Evolutionary conservation across 2,797 vertebrate genomes (phyloP), one percentile per base, ranked within the genome.

Genomic region (Diceros bicornis): DNA sequence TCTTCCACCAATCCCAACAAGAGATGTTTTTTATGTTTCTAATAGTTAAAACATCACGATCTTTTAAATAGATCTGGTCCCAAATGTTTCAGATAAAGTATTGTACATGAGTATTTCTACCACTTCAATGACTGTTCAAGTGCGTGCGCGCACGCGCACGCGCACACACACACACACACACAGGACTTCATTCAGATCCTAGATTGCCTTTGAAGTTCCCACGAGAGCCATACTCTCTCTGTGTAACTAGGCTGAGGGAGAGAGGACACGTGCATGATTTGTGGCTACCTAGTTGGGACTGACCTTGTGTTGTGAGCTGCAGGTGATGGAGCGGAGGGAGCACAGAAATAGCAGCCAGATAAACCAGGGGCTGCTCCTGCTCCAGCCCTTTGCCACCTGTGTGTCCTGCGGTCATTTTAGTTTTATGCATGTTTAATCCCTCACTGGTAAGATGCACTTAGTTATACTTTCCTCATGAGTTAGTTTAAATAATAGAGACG

Each of bases 341-440:
- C 0, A 2, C 5, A 18, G 55, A 25, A 17, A 13, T 4, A 77
- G 21, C 2, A 7, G 0, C 1, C 6, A 10, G 11, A 8, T 29
- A 18, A n/a, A 25, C 11, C 4, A 6, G 34, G 23, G 17, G 7
- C 29, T 57, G 27, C 14, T 69, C 23, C 3, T 0, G 20, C 13
- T 62, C 10, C 1, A 52, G 29, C 4, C 4, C 0, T 55, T 29
- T 17, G 2, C 14, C 4, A 41, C 12, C 55, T 71, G 0, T 18
- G 12, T 66, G 57, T 7, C 18, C 62, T 6, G 1, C 11, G 4
- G 61, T 11, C 10, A 44, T 68, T 55, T 59, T 21, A n/a, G 11
- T 47, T 88, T 11, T 27, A 41, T 29, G 11, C 18, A 13, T 47
- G 18, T 57, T 44, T 10, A 27, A 14, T n/a, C 4, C 3, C 12